A percentile compares a stretch with the other conserved stretches of the same genome.
Conservation (phyloP, 2,113 vertebrate genomes). For the Grallaria varia region DNA sequence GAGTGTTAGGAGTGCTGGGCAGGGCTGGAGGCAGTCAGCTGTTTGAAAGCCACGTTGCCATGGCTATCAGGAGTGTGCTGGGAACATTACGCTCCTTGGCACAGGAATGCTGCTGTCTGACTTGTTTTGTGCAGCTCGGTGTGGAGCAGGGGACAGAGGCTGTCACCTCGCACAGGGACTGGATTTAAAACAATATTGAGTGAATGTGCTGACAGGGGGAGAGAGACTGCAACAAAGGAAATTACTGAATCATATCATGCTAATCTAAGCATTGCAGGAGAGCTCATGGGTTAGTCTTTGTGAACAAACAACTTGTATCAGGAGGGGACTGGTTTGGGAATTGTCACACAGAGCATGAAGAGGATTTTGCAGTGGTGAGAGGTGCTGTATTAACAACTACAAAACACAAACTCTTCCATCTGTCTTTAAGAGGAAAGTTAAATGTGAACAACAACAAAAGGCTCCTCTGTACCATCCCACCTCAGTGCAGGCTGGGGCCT, state of each 20-base stretch:
- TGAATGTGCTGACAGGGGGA: conserved; percentile 1
- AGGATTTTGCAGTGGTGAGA: not conserved
- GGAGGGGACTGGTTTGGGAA: not conserved
- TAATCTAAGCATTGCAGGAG: not conserved
- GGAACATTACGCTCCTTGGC: not conserved
- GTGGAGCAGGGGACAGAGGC: not conserved
- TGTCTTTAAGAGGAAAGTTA: not conserved
- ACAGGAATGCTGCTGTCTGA: not conserved
- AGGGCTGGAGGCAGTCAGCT: not conserved
- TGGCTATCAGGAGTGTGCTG: not conserved
- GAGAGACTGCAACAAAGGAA: conserved; percentile 19
- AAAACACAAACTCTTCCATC: not conserved
- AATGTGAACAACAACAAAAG: not conserved
- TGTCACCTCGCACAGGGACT: not conserved
- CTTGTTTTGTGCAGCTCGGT: not conserved
- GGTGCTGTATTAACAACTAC: not conserved
- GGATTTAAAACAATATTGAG: not conserved
- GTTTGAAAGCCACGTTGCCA: not conserved
- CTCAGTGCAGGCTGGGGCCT: not conserved
- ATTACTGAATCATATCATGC: not conserved
- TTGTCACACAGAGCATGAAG: not conserved
- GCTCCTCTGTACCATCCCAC: not conserved
- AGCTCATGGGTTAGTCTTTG: not conserved
- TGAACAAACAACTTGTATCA: not conserved
- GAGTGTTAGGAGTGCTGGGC: accelerated